These are phyloP conservation scores for Cylloceria caligata DNA, from an alignment of 2,888 invertebrate species.

Conservation along the genomic window DNA sequence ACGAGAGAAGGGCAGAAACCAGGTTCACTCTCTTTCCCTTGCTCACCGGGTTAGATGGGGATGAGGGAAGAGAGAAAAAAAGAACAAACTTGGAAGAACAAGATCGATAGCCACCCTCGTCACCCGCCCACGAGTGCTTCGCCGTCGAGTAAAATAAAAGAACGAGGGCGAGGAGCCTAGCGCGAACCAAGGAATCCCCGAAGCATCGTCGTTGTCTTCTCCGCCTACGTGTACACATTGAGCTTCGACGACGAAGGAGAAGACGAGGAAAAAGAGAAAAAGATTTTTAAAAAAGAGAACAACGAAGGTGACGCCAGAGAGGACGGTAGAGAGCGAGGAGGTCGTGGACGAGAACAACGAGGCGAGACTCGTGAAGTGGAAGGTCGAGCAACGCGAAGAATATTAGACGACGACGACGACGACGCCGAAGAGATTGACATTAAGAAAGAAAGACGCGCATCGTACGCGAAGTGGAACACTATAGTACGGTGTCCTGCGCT, in stretches of 20 bases:
- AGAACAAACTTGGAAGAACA: constrained; percentile 54
- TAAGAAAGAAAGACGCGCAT: not conserved
- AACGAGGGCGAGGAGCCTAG: constrained; percentile 65
- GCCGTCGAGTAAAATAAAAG: constrained; percentile 54
- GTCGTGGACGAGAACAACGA: constrained; percentile 30
- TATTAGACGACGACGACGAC: constrained; percentile 32
- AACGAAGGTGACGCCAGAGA: constrained; percentile 14
- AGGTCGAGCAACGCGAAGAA: constrained; percentile 27
- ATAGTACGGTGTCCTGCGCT: not conserved
- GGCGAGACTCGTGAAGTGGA: constrained; percentile 14
- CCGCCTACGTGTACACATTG: constrained; percentile 46
- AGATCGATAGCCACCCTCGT: constrained; percentile 66
- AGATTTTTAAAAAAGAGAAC: not conserved
- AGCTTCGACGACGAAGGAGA: constrained; percentile 40
- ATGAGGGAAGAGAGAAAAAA: constrained; percentile 31
- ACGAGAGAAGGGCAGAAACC: constrained; percentile 31
- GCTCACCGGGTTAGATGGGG: constrained; percentile 42
- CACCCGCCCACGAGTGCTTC: constrained; percentile 55
- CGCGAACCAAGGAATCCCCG: constrained; percentile 76
- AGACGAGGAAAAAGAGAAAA: constrained; percentile 20
- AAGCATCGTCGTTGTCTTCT: constrained; percentile 82
- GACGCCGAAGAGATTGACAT: not conserved
- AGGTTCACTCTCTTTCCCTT: constrained; percentile 51
- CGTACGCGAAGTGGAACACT: not conserved
- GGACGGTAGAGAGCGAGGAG: constrained; percentile 36